These are phyloP conservation scores for Oenanthe oenanthe DNA, from an alignment of 2,113 vertebrate genomes.

Conservation along the genomic window DNA sequence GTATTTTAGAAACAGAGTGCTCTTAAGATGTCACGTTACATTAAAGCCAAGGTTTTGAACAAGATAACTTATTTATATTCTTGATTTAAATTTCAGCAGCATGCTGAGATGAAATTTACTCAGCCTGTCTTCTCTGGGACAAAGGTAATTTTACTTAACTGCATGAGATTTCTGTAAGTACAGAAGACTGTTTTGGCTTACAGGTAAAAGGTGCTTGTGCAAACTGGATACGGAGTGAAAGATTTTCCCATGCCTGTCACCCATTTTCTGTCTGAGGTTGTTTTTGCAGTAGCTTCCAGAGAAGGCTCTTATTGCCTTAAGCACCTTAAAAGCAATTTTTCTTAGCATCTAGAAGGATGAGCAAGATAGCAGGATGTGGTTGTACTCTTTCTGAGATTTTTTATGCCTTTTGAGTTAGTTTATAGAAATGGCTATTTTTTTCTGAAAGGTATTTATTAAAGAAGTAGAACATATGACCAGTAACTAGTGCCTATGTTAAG, in stretches of 20 bases:
- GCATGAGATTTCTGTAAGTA: background rate
- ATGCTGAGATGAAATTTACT: conserved; percentile 53
- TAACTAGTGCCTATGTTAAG: background rate
- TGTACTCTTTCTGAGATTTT: background rate
- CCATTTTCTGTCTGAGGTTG: background rate
- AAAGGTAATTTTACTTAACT: conserved; percentile 18
- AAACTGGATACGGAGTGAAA: background rate
- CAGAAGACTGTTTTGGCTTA: background rate
- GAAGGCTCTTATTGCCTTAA: background rate
- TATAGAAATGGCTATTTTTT: background rate
- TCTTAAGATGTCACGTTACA: conserved; percentile 78
- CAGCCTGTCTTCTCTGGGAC: conserved; percentile 5
- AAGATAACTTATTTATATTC: conserved; percentile 77
- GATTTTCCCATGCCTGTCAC: background rate
- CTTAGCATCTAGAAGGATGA: background rate
- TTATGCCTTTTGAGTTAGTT: background rate
- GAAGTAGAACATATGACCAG: background rate
- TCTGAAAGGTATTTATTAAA: background rate
- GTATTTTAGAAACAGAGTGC: conserved; percentile 50
- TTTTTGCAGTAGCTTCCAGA: background rate
- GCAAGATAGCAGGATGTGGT: background rate
- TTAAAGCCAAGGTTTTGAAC: conserved; percentile 67
- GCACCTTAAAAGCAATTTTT: background rate
- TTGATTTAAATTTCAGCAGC: conserved; percentile 71
- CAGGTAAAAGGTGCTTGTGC: background rate